These are phyloP conservation scores for Lagorchestes hirsutus DNA, from an alignment of 2,797 vertebrate genomes.

Conservation along the genomic window DNA sequence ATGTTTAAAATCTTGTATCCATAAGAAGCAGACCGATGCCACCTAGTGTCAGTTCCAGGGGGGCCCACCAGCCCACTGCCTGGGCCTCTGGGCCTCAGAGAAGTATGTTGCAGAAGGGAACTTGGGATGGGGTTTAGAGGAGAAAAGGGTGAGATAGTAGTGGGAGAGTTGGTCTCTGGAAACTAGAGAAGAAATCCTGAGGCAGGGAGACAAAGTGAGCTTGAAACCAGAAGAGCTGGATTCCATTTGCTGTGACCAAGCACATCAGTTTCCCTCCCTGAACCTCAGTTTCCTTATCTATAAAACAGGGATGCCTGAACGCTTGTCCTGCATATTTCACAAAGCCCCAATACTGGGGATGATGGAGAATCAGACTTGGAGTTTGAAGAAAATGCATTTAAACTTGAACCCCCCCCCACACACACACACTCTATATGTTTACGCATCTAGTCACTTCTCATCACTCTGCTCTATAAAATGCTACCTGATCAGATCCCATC, in stretches of 20 bases:
- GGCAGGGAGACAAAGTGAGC: neutral
- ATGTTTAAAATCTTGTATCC: neutral
- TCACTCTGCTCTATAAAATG: neutral
- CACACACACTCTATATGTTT: neutral
- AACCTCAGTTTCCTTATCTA: neutral
- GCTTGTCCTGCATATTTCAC: neutral
- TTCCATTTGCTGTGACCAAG: neutral
- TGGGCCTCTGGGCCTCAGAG: neutral
- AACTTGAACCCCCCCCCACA: neutral
- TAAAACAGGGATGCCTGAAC: neutral
- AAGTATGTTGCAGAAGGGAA: neutral
- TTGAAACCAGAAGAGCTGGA: neutral
- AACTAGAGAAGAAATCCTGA: neutral
- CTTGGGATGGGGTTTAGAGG: too few species aligned
- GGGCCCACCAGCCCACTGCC: neutral
- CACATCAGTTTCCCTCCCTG: neutral
- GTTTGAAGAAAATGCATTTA: neutral
- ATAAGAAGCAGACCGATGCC: neutral
- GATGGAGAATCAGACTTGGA: neutral
- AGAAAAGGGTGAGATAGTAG: neutral
- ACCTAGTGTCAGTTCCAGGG: neutral
- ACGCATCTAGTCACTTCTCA: neutral
- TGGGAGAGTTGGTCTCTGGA: neutral
- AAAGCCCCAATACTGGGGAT: neutral
- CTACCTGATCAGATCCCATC: neutral